Evolutionary conservation across 1,140 invertebrate genomes (phyloP).

Genomic region (Formica exsecta): DNA sequence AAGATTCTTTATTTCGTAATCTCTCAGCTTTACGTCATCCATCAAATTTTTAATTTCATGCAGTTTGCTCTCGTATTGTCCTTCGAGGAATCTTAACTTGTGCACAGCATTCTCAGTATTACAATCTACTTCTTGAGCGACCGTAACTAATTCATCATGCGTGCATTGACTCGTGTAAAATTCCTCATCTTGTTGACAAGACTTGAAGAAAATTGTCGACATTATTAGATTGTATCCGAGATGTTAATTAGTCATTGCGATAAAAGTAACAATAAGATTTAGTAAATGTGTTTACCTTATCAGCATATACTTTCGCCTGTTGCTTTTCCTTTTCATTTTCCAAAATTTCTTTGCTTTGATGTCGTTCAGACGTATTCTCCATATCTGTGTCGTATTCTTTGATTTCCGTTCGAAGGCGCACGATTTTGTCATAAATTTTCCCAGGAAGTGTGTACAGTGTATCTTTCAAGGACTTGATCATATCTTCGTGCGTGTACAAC

Average conservation of each 20-base stretch:
- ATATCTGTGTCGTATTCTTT: not conserved
- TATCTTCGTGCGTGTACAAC: conserved; percentile 15
- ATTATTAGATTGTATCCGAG: not conserved
- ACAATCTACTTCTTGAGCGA: not conserved
- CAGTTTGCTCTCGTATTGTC: conserved; percentile 47
- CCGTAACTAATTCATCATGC: not conserved
- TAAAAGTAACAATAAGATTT: not conserved
- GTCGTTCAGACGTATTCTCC: not conserved
- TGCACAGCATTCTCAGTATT: conserved; percentile 6
- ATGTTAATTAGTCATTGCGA: not conserved
- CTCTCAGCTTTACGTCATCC: conserved; percentile 60
- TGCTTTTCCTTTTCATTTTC: not conserved
- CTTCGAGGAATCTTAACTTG: conserved; percentile 23
- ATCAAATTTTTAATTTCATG: conserved; percentile 58
- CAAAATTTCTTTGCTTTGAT: not conserved
- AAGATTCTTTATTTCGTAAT: conserved; percentile 67
- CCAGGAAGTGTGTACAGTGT: conserved; percentile 56
- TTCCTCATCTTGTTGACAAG: conserved; percentile 18
- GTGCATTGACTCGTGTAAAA: not conserved
- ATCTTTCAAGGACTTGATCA: conserved; percentile 37
- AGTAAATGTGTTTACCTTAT: conserved; percentile 13
- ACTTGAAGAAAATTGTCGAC: not conserved
- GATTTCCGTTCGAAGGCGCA: conserved; percentile 49
- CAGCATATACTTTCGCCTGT: not conserved
- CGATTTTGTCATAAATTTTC: conserved; percentile 60